Conservation (phyloP, 2,888 invertebrate genomes). For the Hyles lineata region DNA sequence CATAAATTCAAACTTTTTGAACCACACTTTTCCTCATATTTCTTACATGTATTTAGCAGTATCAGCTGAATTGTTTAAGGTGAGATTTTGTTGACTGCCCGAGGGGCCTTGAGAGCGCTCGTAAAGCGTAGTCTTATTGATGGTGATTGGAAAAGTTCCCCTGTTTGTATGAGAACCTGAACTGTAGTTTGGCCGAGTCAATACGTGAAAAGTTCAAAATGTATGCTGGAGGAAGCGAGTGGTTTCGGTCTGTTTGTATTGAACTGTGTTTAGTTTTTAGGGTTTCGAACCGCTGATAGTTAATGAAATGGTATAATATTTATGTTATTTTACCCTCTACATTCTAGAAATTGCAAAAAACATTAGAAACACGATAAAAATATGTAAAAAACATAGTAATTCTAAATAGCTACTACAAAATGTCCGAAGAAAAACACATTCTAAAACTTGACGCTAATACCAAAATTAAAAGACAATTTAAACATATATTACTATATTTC, state of each 20-base stretch:
- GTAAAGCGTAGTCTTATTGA: constrained; percentile 44
- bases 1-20: background rate
- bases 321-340: no score
- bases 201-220: constrained; percentile 30
- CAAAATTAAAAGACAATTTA: no score
- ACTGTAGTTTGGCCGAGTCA: constrained; percentile 42
- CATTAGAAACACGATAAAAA: no score
- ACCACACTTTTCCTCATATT: constrained; percentile 39
- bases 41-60: constrained; percentile 56
- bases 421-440: no score
- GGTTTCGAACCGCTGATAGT: background rate
- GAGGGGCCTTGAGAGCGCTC: constrained; percentile 33
- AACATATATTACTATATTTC: no score
- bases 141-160: constrained; percentile 55
- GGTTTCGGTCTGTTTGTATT: background rate
- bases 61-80: constrained; percentile 54
- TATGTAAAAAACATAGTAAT: no score
- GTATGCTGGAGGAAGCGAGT: background rate
- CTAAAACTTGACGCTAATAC: no score
- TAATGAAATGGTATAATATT: no score
- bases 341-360: no score
- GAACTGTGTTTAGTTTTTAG: background rate
- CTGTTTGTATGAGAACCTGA: constrained; percentile 39
- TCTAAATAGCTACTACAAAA: no score
- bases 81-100: constrained; percentile 53